These are phyloP conservation scores for Podabrus alpinus DNA, from an alignment of 2,888 invertebrate species.

Conservation along the genomic window DNA sequence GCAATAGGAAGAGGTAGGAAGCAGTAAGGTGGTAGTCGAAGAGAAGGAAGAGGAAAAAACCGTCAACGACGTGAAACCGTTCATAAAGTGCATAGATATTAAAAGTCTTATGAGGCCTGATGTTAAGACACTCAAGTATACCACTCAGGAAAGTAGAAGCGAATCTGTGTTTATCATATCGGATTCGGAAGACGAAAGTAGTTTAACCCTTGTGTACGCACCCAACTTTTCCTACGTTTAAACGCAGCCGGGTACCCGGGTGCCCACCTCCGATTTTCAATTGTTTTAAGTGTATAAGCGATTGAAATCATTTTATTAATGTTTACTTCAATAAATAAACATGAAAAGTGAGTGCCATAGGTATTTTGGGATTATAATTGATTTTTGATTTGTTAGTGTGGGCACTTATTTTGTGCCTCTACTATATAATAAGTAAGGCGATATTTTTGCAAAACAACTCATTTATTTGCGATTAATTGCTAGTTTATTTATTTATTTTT, in stretches of 20 bases:
- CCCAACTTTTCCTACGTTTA: too few relatives aligned
- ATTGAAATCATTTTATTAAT: too few relatives aligned
- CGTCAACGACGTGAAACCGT: constrained; percentile 25
- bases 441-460: background rate
- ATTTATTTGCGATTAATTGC: constrained; percentile 27
- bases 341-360: too few relatives aligned
- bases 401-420: constrained; percentile 46
- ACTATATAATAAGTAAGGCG: constrained; percentile 9
- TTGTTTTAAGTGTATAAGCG: too few relatives aligned
- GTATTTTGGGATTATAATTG: too few relatives aligned
- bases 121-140: constrained; percentile 13
- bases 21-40: background rate
- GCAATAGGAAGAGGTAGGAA: background rate
- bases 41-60: too few relatives aligned
- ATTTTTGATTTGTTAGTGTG: constrained; percentile 44
- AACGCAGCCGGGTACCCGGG: too few relatives aligned
- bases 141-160: constrained; percentile 25
- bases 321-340: too few relatives aligned
- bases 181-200: constrained; percentile 43
- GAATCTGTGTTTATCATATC: constrained; percentile 46
- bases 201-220: too few relatives aligned
- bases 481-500: constrained; percentile 20
- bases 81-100: constrained; percentile 50
- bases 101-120: constrained; percentile 47
- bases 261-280: too few relatives aligned